A percentile compares a stretch with the other conserved stretches of the same genome.
phyloP scores from a whole-genome alignment of 2,888 invertebrate species.

The Noctua fimbriata region DNA sequence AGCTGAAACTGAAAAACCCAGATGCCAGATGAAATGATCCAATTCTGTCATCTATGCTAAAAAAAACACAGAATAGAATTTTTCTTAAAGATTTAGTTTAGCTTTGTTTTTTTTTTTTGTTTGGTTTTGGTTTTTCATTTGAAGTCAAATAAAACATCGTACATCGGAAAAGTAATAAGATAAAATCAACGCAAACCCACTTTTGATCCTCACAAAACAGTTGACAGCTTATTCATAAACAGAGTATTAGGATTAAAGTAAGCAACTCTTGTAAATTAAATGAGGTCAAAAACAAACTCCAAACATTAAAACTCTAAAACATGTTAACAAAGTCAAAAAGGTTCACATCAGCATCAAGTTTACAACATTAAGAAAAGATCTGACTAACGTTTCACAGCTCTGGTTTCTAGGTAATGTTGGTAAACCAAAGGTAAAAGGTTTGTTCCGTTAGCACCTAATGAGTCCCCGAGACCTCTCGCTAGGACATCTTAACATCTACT shows the following conservation, averaged over 20 bases:
- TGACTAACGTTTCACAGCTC: neutral
- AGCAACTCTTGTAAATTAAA: neutral
- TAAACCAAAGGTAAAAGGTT: constrained; percentile 19
- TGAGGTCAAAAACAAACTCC: neutral
- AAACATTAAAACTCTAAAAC: neutral
- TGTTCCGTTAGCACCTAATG: constrained; percentile 29
- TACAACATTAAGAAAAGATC: neutral
- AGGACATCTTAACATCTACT: neutral
- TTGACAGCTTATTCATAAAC: too few relatives aligned
- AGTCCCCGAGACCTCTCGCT: constrained; percentile 8
- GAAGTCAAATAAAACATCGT: neutral
- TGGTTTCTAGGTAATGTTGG: neutral
- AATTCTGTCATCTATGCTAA: neutral
- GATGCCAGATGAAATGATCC: neutral
- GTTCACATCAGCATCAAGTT: neutral
- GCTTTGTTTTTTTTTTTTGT: too few relatives aligned
- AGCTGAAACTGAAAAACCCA: too few relatives aligned
- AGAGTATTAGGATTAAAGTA: too few relatives aligned
- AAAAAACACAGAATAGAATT: neutral
- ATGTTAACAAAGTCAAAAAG: neutral
- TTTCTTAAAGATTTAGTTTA: neutral
- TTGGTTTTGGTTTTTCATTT: neutral
- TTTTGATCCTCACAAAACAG: too few relatives aligned
- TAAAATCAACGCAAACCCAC: too few relatives aligned
- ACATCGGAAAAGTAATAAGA: neutral